phyloP scores from a whole-genome alignment of 2,888 invertebrate species.

The Agapetus fuscipes region DNA sequence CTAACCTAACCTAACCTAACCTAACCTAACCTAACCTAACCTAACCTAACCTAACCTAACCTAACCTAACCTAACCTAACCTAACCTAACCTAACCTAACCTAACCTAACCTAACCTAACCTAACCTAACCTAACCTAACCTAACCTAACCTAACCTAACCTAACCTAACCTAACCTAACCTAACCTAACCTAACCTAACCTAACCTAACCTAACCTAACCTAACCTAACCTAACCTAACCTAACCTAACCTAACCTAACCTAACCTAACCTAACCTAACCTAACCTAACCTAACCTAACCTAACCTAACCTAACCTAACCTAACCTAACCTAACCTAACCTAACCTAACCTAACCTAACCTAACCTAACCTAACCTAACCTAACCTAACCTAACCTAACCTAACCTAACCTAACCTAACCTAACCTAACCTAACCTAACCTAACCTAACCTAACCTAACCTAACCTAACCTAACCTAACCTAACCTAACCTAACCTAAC shows the following conservation, averaged over 20 bases:
- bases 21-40: conserved; percentile 25
- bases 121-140: conserved; percentile 25
- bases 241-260: conserved; percentile 25
- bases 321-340: conserved; percentile 22
- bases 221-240: conserved; percentile 25
- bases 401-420: too few relatives aligned
- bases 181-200: conserved; percentile 25
- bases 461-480: conserved; percentile 10
- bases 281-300: conserved; percentile 23
- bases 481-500: conserved; percentile 11
- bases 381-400: conserved; percentile 24
- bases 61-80: conserved; percentile 25
- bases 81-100: conserved; percentile 25
- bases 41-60: conserved; percentile 25
- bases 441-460: conserved; percentile 20
- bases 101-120: conserved; percentile 26
- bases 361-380: conserved; percentile 23
- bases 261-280: conserved; percentile 23
- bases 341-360: conserved; percentile 22
- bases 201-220: conserved; percentile 25
- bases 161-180: conserved; percentile 23
- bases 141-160: conserved; percentile 25
- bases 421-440: conserved; percentile 23
- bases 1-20: conserved; percentile 27
- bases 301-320: conserved; percentile 23